Evolutionary conservation across 2,888 invertebrate genomes (phyloP), one percentile per base, ranked within the genome.

Genomic region (Drosophila fungiperda): DNA sequence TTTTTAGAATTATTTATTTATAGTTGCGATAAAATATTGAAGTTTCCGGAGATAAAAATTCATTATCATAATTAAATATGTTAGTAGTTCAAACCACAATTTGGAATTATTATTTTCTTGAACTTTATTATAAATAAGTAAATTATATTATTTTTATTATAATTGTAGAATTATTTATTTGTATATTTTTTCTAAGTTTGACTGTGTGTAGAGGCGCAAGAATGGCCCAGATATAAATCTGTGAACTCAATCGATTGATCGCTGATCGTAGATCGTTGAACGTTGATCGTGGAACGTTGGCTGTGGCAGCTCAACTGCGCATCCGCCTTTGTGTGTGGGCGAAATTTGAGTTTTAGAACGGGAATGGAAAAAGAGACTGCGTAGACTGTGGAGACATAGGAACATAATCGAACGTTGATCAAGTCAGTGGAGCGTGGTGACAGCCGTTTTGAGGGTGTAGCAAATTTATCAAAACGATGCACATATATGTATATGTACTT

Each of bases 321-420:
- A 91, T 92, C 92, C 91, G 92, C 87, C 86, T 60, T 36, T 45
- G 45, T 88, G 91, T 90, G 92, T 91, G 92, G 92, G 86, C 90
- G 76, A 90, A 91, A 91, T 92, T 90, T 91, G 83, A 81, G 73
- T 67, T 72, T 81, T 84, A 83, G 84, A 89, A 90, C 81, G 83
- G 73, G 82, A 80, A 83, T 80, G 75, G 74, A 80, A 83, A 80
- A 73, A 76, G 78, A 75, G 86, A 49, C 80, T 68, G 59, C 76
- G 74, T 71, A 82, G 62, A 77, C 80, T 68, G 59, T 77, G 74
- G 72, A 83, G 62, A 76, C 71, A 61, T 76, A 78, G 80, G 77
- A 78, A 87, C 53, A 69, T 61, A 45, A 73, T 62, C 68, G 42
- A 63, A 38, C 55, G 52, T 60, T 73, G 68, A 73, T 83, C 65